Evolutionary conservation across 2,888 invertebrate genomes (phyloP).

Genomic region (Acanthosepion lycidas): DNA sequence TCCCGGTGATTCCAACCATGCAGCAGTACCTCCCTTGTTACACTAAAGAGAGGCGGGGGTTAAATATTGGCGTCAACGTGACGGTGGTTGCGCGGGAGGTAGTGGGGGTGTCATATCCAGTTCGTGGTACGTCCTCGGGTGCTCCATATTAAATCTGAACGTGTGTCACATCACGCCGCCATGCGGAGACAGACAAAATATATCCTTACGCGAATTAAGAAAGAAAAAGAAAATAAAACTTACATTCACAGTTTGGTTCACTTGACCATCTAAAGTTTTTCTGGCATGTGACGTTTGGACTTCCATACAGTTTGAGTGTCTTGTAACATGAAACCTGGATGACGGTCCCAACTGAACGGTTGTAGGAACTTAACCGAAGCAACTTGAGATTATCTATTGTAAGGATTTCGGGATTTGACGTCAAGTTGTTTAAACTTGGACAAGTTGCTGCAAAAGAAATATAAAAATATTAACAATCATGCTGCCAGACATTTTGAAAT

Average conservation of each 20-base stretch:
- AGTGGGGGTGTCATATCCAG: too few relatives aligned
- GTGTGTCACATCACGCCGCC: too few relatives aligned
- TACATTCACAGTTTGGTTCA: neutral
- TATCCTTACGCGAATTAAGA: neutral
- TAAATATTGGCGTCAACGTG: too few relatives aligned
- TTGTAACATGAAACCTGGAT: neutral
- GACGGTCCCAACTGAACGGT: neutral
- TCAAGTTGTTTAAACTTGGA: neutral
- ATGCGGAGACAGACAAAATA: too few relatives aligned
- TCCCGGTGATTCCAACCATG: too few relatives aligned
- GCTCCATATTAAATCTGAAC: too few relatives aligned
- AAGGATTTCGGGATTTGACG: neutral
- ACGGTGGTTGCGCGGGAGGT: too few relatives aligned
- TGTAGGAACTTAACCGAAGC: neutral
- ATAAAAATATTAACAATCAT: too few relatives aligned
- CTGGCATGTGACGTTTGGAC: neutral
- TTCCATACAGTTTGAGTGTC: neutral
- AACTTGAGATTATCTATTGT: neutral
- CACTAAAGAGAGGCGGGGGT: too few relatives aligned
- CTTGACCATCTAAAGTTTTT: neutral
- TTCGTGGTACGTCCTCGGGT: too few relatives aligned
- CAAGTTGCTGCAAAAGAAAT: neutral
- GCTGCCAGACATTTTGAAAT: too few relatives aligned
- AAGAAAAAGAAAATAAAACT: slow-evolving; percentile 47
- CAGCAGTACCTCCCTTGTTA: too few relatives aligned